These are phyloP conservation scores for Novumbra hubbsi DNA, from an alignment of 2,797 vertebrate genomes.

Conservation along the genomic window DNA sequence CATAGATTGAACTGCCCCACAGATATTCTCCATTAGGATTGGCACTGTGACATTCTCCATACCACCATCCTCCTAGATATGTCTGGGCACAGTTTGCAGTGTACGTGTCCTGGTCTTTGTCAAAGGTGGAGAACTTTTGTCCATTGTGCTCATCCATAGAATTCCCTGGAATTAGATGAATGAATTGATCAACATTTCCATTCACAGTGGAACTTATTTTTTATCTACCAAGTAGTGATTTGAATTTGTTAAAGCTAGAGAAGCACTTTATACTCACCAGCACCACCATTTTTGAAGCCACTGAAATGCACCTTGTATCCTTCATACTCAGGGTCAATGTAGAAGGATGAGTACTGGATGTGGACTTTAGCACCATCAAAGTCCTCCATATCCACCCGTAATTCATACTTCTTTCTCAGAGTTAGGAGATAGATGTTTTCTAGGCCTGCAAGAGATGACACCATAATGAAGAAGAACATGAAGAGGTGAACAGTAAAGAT, in stretches of 20 bases:
- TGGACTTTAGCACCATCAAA: conserved; percentile 43
- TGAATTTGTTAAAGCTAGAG: neutral
- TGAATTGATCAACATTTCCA: neutral
- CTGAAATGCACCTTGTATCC: conserved; percentile 50
- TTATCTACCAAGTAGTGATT: neutral
- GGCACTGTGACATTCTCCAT: conserved; percentile 26
- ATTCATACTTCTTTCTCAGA: conserved; percentile 48
- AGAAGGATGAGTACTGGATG: conserved; percentile 53
- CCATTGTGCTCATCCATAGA: conserved; percentile 27
- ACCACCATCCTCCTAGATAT: conserved; percentile 43
- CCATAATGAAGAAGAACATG: neutral
- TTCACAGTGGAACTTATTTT: neutral
- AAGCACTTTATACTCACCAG: conserved; percentile 32
- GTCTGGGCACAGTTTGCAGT: conserved; percentile 25
- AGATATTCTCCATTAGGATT: conserved; percentile 38
- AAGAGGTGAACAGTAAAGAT: neutral
- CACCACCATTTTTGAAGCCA: conserved; percentile 42
- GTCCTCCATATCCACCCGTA: conserved; percentile 66
- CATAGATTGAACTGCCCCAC: conserved; percentile 32
- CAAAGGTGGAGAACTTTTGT: conserved; percentile 44
- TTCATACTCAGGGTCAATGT: conserved; percentile 46
- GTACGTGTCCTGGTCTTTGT: conserved; percentile 36
- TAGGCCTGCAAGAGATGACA: conserved; percentile 37
- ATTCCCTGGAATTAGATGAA: conserved; percentile 19
- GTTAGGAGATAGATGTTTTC: conserved; percentile 62